Percentiles rank a stretch among this genome's conserved stretches.
These are phyloP conservation scores for Kryptolebias ocellatus DNA, from an alignment of 2,797 vertebrate genomes.

Conservation along the genomic window DNA sequence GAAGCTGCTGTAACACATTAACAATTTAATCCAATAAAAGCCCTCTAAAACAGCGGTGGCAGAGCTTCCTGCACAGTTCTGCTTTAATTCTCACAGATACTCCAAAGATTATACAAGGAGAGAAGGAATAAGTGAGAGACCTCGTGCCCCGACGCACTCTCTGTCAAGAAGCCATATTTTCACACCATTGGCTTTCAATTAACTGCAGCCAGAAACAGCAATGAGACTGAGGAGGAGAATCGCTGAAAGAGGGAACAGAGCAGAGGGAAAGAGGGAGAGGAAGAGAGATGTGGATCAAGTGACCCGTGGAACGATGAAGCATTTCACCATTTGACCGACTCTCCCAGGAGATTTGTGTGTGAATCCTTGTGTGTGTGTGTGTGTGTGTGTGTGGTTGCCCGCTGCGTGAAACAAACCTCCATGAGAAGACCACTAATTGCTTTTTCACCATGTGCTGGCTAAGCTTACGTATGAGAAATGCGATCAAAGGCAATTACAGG, in stretches of 20 bases:
- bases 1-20: constrained; percentile 29
- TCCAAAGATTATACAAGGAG: constrained; percentile 41
- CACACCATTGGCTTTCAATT: constrained; percentile 81
- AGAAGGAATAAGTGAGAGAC: constrained; percentile 43
- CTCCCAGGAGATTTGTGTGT: constrained; percentile 64
- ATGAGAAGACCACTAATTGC: constrained; percentile 45
- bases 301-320: constrained; percentile 65
- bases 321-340: constrained; percentile 62
- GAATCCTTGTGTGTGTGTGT: constrained; percentile 40
- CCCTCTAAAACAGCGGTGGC: constrained; percentile 17
- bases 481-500: constrained; percentile 38
- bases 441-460: constrained; percentile 40
- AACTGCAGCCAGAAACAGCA: constrained; percentile 71
- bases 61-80: constrained; percentile 32
- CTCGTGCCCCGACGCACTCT: constrained; percentile 47
- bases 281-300: constrained; percentile 53
- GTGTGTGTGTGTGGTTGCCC: constrained; percentile 30
- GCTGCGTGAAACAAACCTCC: constrained; percentile 36
- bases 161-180: constrained; percentile 75
- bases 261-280: constrained; percentile 15
- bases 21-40: constrained; percentile 44
- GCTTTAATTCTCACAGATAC: constrained; percentile 53
- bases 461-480: constrained; percentile 32
- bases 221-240: constrained; percentile 39
- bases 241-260: constrained; percentile 7